Conservation (phyloP, 2,797 vertebrate genomes). For the Epinephelus awoara region DNA sequence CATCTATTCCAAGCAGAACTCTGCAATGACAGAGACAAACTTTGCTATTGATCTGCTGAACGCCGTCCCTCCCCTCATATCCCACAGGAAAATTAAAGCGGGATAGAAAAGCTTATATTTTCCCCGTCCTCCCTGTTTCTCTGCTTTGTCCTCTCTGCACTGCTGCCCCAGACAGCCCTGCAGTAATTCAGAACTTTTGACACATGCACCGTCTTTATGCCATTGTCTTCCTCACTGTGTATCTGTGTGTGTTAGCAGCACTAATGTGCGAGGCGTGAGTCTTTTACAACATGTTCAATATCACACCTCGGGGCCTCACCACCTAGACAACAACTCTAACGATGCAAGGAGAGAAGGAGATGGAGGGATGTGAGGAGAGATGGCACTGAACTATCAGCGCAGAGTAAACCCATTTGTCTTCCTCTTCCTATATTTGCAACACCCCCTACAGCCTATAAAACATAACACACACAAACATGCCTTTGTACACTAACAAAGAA, state of each 20-base stretch:
- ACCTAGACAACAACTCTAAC: slow-evolving; percentile 73
- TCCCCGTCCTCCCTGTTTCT: slow-evolving; percentile 42
- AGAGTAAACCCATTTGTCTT: slow-evolving; percentile 80
- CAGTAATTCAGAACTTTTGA: slow-evolving; percentile 73
- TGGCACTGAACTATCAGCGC: slow-evolving; percentile 71
- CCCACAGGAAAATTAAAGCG: slow-evolving; percentile 75
- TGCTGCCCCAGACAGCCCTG: slow-evolving; percentile 72
- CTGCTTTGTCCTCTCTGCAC: slow-evolving; percentile 68
- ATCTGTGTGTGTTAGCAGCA: slow-evolving; percentile 57
- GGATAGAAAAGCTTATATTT: slow-evolving; percentile 62
- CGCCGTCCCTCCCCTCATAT: slow-evolving; percentile 46
- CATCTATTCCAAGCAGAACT: slow-evolving; percentile 58
- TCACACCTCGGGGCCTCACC: slow-evolving; percentile 77
- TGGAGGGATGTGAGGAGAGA: slow-evolving; percentile 65
- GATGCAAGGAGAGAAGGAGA: slow-evolving; percentile 60
- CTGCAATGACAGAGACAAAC: slow-evolving; percentile 73
- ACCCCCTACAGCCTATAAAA: slow-evolving; percentile 73
- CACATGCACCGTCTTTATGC: slow-evolving; percentile 51
- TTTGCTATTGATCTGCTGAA: slow-evolving; percentile 71
- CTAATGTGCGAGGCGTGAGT: slow-evolving; percentile 74
- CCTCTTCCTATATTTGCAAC: slow-evolving; percentile 66
- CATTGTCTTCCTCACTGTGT: slow-evolving; percentile 25
- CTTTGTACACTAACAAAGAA: slow-evolving; percentile 55
- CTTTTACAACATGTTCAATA: slow-evolving; percentile 82
- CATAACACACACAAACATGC: slow-evolving; percentile 62